Evolutionary conservation across 2,888 invertebrate species (phyloP), one percentile per base, ranked within the genome.

Genomic region (Craniophora ligustri): DNA sequence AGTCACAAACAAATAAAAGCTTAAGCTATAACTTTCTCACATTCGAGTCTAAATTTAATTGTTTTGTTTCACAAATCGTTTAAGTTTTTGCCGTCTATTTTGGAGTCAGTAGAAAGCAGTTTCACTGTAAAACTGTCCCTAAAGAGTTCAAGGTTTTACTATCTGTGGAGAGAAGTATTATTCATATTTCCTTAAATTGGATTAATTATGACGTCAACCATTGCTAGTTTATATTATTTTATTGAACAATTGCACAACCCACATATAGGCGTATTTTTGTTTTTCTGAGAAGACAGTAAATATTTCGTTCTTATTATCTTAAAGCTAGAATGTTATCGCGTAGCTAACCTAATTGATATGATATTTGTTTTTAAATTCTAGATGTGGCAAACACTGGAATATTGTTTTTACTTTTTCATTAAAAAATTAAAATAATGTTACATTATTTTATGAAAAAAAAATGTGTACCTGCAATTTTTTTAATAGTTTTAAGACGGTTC

Each of bases 181-280:
- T 63, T 66, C 60, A 41, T 36, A 66, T 60, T 60, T 67, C 61
- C 61, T 53, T 60, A 42, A 62, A 59, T 59, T 8, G 28, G 15
- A 60, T 66, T 60, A 60, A 66, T 63, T 67, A 46, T 67, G 54
- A 60, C 54, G 44, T 51, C 42, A 44, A 30, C 23, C 44, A 58
- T 23, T 40, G 50, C 40, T 44, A 45, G 59, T 30, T 15, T 31
- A 26, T 38, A 32, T 38, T 14, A n/a, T 46, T 66, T 46, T 62
- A 62, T 62, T 62, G 45, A 32, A 62, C 60, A 66, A 62, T 62
- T 59, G 62, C 41, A 10, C 39, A 23, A 19, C 28, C 31, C 40
- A 59, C 60, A 62, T n/a, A n/a, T n/a, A 51, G 51, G 67, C 60
- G 66, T 59, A 62, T 66, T 58, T 51, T 38, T 34, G 10, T 26